phyloP scores from a whole-genome alignment of 2,113 vertebrate genomes.

The Tachysurus vachellii region DNA sequence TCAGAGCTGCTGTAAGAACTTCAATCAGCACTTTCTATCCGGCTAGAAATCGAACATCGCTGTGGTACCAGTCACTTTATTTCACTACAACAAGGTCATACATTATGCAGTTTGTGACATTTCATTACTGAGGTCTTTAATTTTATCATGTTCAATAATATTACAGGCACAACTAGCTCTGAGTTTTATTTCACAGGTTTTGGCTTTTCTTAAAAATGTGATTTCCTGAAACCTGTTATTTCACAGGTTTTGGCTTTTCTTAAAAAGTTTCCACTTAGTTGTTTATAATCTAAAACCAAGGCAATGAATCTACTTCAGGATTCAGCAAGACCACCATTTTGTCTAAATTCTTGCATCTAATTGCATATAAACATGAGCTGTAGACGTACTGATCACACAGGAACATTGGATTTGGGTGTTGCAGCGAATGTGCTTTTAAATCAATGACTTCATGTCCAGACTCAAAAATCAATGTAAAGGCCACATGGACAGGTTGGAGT shows the following conservation, averaged over 20 bases:
- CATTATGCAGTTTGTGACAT: neutral
- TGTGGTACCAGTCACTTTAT: neutral
- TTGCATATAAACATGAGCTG: neutral
- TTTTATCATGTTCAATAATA: neutral
- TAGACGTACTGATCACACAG: neutral
- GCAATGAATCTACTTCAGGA: neutral
- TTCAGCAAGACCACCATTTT: neutral
- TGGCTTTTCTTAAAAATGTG: neutral
- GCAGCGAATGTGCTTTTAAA: too few relatives aligned
- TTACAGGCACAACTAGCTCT: neutral
- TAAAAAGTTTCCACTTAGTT: neutral
- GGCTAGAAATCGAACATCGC: neutral
- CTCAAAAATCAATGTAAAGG: neutral
- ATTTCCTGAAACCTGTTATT: too few relatives aligned
- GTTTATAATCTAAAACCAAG: neutral
- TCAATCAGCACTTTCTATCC: neutral
- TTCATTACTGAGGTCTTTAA: neutral
- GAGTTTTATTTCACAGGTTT: neutral
- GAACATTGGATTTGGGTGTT: neutral
- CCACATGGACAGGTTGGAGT: neutral
- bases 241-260: neutral
- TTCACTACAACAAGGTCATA: neutral
- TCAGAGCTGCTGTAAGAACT: constrained; percentile 1
- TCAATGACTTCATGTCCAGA: too few relatives aligned
- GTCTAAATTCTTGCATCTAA: neutral